Evolutionary conservation across 2,113 vertebrate genomes (phyloP).

Genomic region (Daphoenositta chrysoptera): DNA sequence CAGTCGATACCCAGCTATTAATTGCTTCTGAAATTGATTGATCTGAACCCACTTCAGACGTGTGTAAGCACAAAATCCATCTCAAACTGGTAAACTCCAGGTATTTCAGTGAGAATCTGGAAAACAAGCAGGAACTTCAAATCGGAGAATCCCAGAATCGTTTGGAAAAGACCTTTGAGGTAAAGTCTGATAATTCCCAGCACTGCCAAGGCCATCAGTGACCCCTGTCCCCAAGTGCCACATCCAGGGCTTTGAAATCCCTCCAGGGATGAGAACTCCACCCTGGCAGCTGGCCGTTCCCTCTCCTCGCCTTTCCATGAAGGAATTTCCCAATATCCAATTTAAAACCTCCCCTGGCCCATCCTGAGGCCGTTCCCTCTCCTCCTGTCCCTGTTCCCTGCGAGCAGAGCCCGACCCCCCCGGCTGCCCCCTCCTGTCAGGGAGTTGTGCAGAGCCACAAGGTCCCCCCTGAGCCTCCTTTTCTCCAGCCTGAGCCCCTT

Average conservation of each 20-base stretch:
- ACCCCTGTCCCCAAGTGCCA: neutral
- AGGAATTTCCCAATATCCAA: accelerated
- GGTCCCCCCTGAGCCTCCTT: neutral
- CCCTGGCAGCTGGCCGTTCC: too few species aligned
- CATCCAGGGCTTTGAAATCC: neutral
- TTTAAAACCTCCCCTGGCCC: accelerated
- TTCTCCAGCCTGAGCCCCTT: neutral
- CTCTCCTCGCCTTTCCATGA: too few species aligned
- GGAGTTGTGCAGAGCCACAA: neutral
- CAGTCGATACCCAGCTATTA: neutral
- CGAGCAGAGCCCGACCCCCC: neutral
- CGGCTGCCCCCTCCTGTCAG: neutral
- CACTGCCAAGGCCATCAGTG: neutral
- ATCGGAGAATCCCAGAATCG: neutral
- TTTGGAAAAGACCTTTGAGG: neutral
- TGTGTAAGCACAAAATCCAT: neutral
- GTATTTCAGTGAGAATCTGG: neutral
- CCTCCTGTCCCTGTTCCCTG: neutral
- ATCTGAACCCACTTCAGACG: neutral
- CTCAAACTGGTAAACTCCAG: neutral
- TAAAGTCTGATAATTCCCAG: neutral
- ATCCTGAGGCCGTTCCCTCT: neutral
- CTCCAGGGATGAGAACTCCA: neutral
- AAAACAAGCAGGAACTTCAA: neutral
- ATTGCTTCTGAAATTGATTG: neutral